A percentile compares a stretch with the other conserved stretches of the same genome.
Evolutionary conservation across 1,140 invertebrate species (phyloP).

Genomic region (Plutomurus gul): DNA sequence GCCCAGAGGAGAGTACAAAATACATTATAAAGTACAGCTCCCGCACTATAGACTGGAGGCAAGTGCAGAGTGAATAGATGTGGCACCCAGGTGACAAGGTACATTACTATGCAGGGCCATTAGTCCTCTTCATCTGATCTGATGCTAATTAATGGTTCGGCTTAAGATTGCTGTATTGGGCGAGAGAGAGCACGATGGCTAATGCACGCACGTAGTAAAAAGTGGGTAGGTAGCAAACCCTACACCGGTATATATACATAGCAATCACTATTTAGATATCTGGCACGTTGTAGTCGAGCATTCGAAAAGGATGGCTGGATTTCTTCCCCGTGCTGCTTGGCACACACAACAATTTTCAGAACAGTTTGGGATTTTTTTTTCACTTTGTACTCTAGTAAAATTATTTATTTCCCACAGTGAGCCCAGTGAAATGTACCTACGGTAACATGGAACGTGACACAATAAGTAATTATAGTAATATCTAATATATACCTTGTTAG

Average conservation of each 20-base stretch:
- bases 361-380: not conserved
- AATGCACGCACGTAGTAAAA: too few relatives aligned
- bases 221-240: too few relatives aligned
- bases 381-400: too few relatives aligned
- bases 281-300: too few relatives aligned
- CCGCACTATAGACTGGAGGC: not conserved
- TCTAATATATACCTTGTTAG: too few relatives aligned
- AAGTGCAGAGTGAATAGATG: not conserved
- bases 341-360: not conserved
- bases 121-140: conserved; percentile 20
- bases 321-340: not conserved
- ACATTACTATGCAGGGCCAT: conserved; percentile 24
- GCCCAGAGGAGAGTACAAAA: too few relatives aligned
- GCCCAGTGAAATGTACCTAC: too few relatives aligned
- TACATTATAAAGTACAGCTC: not conserved
- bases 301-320: not conserved
- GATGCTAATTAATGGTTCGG: conserved; percentile 13
- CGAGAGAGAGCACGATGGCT: not conserved
- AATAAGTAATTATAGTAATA: too few relatives aligned
- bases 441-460: too few relatives aligned
- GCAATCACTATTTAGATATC: too few relatives aligned
- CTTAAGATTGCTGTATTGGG: not conserved
- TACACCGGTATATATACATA: too few relatives aligned
- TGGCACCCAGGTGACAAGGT: not conserved
- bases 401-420: too few relatives aligned